Evolutionary conservation across 2,888 invertebrate genomes (phyloP).

Genomic region (Drosophila cyrtoloma): DNA sequence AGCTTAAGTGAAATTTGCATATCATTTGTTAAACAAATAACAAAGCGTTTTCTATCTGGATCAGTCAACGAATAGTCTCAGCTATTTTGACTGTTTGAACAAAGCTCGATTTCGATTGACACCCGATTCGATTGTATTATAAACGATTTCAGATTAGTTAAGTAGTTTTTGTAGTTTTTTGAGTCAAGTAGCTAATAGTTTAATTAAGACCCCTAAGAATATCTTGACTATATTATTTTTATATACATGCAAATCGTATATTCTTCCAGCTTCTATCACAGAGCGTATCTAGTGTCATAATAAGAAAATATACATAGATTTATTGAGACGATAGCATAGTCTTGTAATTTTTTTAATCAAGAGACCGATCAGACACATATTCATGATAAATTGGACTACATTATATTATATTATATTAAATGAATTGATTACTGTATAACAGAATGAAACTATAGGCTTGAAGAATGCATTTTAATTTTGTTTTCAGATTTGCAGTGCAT

Average conservation of each 20-base stretch:
- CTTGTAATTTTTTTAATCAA: not conserved
- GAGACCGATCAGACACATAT: not conserved
- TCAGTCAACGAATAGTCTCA: constrained; percentile 8
- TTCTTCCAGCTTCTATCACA: not conserved
- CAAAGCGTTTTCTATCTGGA: constrained; percentile 6
- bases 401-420: not conserved
- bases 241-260: not conserved
- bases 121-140: not conserved
- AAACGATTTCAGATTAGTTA: not conserved
- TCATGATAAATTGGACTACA: fast-evolving
- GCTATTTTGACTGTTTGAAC: not conserved
- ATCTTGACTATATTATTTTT: not conserved
- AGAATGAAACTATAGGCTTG: no score
- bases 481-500: not conserved
- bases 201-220: not conserved
- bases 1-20: constrained; percentile 40
- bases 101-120: constrained; percentile 1
- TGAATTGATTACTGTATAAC: not conserved
- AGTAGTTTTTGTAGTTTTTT: not conserved
- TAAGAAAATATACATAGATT: not conserved
- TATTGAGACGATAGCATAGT: not conserved
- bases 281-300: not conserved
- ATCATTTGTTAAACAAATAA: constrained; percentile 35
- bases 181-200: not conserved
- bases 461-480: not conserved